Percentiles rank a stretch among this genome's conserved stretches.
Evolutionary conservation across 2,888 invertebrate species (phyloP).

Genomic region (Rosalia funebris): DNA sequence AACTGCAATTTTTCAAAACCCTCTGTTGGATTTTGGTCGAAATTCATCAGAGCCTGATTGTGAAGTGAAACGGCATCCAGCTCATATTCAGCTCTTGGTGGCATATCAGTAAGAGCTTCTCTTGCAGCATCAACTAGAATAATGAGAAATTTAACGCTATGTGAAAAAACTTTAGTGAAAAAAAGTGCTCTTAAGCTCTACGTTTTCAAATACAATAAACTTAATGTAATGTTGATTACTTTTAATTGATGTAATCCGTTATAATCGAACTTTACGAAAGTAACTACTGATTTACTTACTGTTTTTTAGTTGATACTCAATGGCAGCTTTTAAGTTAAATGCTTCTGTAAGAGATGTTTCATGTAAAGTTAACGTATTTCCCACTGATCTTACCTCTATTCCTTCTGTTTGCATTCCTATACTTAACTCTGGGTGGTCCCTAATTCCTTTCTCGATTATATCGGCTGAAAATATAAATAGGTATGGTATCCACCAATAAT

Average conservation of each 20-base stretch:
- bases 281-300: slow-evolving; percentile 65
- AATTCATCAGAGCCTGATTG: slow-evolving; percentile 89
- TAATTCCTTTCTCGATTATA: slow-evolving; percentile 95
- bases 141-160: no score
- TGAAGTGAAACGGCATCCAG: slow-evolving; percentile 97
- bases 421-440: slow-evolving; percentile 96
- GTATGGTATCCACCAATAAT: no score
- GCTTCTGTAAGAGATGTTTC: slow-evolving; percentile 98
- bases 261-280: no score
- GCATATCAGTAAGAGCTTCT: slow-evolving; percentile 89
- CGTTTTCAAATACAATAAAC: no score
- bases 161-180: no score
- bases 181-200: no score
- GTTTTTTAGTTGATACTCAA: slow-evolving; percentile 93
- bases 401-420: slow-evolving; percentile 97
- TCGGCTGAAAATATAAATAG: slow-evolving; percentile 67
- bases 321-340: slow-evolving; percentile 97
- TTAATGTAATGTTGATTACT: no score
- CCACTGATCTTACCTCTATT: slow-evolving; percentile 92
- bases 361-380: slow-evolving; percentile 92
- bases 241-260: no score
- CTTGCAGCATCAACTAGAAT: slow-evolving; percentile 80
- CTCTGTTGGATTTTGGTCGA: slow-evolving; percentile 88
- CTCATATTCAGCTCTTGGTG: slow-evolving; percentile 95
- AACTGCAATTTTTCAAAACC: slow-evolving; percentile 96